Conservation (phyloP, 2,888 invertebrate species). For the Trachelus tabidus region DNA sequence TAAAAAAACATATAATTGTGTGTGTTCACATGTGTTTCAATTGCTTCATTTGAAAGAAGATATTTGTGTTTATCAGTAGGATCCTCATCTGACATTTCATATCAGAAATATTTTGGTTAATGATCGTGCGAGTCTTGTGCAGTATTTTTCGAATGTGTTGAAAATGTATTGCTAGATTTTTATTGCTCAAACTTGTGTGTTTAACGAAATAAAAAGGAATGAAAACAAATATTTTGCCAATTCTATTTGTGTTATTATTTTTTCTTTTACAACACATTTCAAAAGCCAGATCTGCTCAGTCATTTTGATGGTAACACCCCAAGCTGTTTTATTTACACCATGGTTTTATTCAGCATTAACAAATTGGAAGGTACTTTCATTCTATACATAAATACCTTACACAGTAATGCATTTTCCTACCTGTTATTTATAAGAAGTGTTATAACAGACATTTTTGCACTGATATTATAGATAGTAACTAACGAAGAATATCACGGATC, state of each 20-base stretch:
- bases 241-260: conserved; percentile 30
- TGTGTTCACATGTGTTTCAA: background rate
- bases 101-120: conserved; percentile 16
- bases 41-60: conserved; percentile 14
- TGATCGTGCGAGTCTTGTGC: conserved; percentile 24
- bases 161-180: conserved; percentile 24
- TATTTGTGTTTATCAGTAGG: background rate
- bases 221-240: conserved; percentile 13
- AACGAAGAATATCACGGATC: conserved; percentile 4
- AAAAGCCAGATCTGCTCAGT: background rate
- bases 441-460: background rate
- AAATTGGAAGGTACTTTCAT: background rate
- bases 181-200: conserved; percentile 1
- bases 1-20: background rate
- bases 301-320: background rate
- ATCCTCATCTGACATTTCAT: background rate
- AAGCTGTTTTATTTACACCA: background rate
- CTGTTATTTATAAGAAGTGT: conserved; percentile 2
- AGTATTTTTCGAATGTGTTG: conserved; percentile 23
- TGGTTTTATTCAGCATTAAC: background rate
- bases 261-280: background rate
- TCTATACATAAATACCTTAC: conserved; percentile 16
- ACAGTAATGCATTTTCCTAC: conserved; percentile 1
- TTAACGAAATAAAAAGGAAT: background rate
- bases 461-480: background rate